Evolutionary conservation across 2,888 invertebrate genomes (phyloP).

Genomic region (Sacculina carcini): DNA sequence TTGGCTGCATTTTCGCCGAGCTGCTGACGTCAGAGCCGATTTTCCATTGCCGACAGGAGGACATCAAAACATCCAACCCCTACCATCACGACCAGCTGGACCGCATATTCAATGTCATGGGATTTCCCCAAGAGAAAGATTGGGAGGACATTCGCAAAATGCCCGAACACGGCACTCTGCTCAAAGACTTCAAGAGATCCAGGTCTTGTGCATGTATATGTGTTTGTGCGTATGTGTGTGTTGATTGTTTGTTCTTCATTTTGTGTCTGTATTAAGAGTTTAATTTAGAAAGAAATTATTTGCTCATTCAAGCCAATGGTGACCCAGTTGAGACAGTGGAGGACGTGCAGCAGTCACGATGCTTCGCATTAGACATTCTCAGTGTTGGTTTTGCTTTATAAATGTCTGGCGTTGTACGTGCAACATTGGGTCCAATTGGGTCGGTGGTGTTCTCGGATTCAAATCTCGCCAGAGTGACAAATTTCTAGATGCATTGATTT

Average conservation of each 20-base stretch:
- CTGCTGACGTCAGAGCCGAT: conserved; percentile 96
- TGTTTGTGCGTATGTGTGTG: no score
- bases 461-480: no score
- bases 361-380: no score
- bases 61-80: conserved; percentile 96
- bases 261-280: not conserved
- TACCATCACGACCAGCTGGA: conserved; percentile 98
- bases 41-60: conserved; percentile 96
- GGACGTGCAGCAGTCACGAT: no score
- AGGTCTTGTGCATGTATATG: conserved; percentile 40
- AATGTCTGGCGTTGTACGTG: no score
- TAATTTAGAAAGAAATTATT: conserved; percentile 1
- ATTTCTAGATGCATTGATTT: no score
- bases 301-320: not conserved
- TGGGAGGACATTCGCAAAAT: conserved; percentile 98
- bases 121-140: conserved; percentile 86
- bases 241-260: no score
- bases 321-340: no score
- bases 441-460: no score
- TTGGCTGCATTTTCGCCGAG: conserved; percentile 97
- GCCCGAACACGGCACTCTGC: conserved; percentile 88
- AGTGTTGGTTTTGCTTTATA: no score
- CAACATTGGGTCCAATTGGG: no score
- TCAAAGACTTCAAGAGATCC: conserved; percentile 83
- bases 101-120: conserved; percentile 97